Percentiles rank a stretch among this genome's conserved stretches.
Evolutionary conservation across 1,140 invertebrate species (phyloP).

Genomic region (Megalonaias nervosa): DNA sequence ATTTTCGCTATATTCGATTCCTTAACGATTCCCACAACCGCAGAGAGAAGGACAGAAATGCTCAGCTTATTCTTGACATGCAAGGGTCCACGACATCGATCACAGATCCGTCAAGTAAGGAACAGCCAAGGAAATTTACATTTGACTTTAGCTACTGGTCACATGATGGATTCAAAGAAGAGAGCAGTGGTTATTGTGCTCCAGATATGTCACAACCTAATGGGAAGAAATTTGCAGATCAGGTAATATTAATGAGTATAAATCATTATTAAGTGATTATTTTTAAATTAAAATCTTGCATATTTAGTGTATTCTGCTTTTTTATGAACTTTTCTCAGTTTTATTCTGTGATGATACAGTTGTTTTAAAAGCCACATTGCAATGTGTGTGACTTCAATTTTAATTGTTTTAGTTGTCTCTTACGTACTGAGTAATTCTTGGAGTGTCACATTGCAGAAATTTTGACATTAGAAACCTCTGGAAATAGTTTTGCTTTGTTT

Average conservation of each 20-base stretch:
- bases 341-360: too few relatives aligned
- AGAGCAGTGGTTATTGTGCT: constrained; percentile 72
- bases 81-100: constrained; percentile 73
- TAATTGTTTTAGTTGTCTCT: too few relatives aligned
- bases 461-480: too few relatives aligned
- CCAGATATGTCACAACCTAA: constrained; percentile 71
- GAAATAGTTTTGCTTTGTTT: too few relatives aligned
- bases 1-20: constrained; percentile 13
- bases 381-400: too few relatives aligned
- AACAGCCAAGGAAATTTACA: constrained; percentile 73
- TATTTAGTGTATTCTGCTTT: too few relatives aligned
- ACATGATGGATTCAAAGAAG: constrained; percentile 76
- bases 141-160: constrained; percentile 80
- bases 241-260: constrained; percentile 65
- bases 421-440: too few relatives aligned
- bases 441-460: too few relatives aligned
- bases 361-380: too few relatives aligned
- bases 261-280: too few relatives aligned
- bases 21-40: constrained; percentile 72
- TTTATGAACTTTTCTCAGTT: too few relatives aligned
- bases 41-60: constrained; percentile 74
- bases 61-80: constrained; percentile 76
- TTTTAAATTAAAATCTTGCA: too few relatives aligned
- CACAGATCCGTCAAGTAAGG: constrained; percentile 71
- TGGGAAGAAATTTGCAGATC: constrained; percentile 73